Base-by-base conservation (phyloP, 2,797 vertebrate species). In the Pteronotus mesoamericanus region DNA sequence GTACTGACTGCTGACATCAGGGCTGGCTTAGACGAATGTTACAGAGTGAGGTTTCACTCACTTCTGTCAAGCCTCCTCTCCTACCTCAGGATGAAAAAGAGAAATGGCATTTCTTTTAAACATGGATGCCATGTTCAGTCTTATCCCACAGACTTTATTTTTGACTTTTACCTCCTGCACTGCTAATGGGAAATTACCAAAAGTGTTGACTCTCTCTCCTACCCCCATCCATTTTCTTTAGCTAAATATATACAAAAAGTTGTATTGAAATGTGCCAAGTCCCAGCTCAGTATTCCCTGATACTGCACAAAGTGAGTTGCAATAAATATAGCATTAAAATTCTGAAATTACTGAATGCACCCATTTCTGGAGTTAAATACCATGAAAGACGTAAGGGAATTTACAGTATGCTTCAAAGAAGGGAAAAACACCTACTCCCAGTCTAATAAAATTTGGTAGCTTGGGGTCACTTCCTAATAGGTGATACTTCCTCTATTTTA, bases 401-500 rank as follows among this genome's bases (percentile, higher is more conserved):
- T 98, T 97, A 96, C 68, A 97, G 68, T 97, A 97, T 46, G 42
- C 95, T 97, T 97, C 84, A 97, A 97, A 97, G 37, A 29, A 74
- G n/a, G 32, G 48, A 19, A 93, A 97, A 97, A 96, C 79, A 66
- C 71, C 87, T 97, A 96, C 94, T 97, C 55, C 61, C 88, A 95
- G 94, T 71, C 96, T 97, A 97, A 97, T 97, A 98, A 98, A 98
- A 96, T 64, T 78, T 97, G 93, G 97, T 98, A 97, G 94, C 97
- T 98, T 44, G 83, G 92, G 97, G 97, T 98, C 97, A 98, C 96
- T 98, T 98, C 98, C 96, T 98, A 98, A 98, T 98, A 98, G 97
- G 97, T 97, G 96, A 93, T 97, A 98, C 97, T 98, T 98, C 98
- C 97, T 97, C 96, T 97, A 74, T 98, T 98, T 98, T 98, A 98